Evolutionary conservation across 2,797 vertebrate species (phyloP).

Genomic region (Anguilla pacifica): DNA sequence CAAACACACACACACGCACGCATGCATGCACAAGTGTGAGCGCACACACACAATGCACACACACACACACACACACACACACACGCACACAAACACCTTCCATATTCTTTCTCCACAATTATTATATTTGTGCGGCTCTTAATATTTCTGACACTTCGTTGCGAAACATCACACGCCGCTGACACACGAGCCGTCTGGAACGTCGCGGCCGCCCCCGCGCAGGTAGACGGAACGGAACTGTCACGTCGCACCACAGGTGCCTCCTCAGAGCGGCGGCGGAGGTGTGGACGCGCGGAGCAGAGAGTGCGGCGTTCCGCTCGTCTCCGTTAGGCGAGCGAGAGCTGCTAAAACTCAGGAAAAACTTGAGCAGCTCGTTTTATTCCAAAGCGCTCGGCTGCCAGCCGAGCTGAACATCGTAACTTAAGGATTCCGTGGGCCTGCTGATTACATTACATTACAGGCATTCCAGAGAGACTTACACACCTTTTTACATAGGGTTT

Average conservation of each 20-base stretch:
- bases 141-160: conserved; percentile 23
- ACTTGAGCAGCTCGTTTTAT: conserved; percentile 11
- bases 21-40: too few species aligned
- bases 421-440: conserved; percentile 8
- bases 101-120: conserved; percentile 7
- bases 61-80: too few species aligned
- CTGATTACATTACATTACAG: conserved; percentile 5
- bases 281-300: conserved; percentile 27
- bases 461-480: too few species aligned
- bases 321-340: conserved; percentile 28
- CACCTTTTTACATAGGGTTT: too few species aligned
- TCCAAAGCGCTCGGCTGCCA: conserved; percentile 8
- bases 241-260: neutral
- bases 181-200: neutral
- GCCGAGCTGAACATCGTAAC: neutral
- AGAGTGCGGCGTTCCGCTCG: conserved; percentile 20
- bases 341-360: conserved; percentile 19
- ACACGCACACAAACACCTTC: too few species aligned
- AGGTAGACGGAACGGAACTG: conserved; percentile 4
- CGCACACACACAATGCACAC: too few species aligned
- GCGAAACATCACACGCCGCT: neutral
- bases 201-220: neutral
- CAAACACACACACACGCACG: too few species aligned
- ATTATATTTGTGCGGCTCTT: conserved; percentile 25
- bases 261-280: conserved; percentile 18